Evolutionary conservation across 2,797 vertebrate species (phyloP), one percentile per base, ranked within the genome.

Genomic region (Siniperca undulata): DNA sequence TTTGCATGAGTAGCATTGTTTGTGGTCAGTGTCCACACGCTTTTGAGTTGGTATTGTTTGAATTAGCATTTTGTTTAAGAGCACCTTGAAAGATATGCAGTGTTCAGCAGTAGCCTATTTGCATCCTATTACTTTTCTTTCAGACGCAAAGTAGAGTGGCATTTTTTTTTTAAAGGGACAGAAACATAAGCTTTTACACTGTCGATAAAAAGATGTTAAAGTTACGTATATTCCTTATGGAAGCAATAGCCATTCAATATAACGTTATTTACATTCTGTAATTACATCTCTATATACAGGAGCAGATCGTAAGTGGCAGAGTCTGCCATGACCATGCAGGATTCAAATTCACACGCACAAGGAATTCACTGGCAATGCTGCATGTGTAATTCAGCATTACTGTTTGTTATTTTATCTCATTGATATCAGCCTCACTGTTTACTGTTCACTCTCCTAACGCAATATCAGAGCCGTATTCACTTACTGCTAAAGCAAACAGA

Each of bases 1-100:
- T 89, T 82, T 81, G 79, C 72, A 83, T 74, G 85, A 83, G 66
- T 4, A 17, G 34, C 74, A 53, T 78, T 68, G 73, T 73, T 88
- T 81, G 81, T 74, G 56, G 59, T 78, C 52, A 65, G 61, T 20
- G 60, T 70, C 60, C 48, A 50, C 27, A 55, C 62, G 67, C 20
- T 67, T 80, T 73, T 68, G 50, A 76, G 75, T 40, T 38, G 19
- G 16, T 64, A 11, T 68, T 65, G 56, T 78, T 76, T 64, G 40
- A 36, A 67, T 73, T 58, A 46, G 22, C 24, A 65, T 78, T 74
- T 61, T 52, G 5, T 74, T 82, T 65, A 3, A 61, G 13, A 61
- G 40, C 3, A n/a, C 16, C 19, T 62, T 22, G 42, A 55, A 53
- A 24, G 6, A 46, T 40, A 61, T 58, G 38, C 8, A 24, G 38